Conservation (phyloP, 2,113 vertebrate species). For the Morone chrysops region DNA sequence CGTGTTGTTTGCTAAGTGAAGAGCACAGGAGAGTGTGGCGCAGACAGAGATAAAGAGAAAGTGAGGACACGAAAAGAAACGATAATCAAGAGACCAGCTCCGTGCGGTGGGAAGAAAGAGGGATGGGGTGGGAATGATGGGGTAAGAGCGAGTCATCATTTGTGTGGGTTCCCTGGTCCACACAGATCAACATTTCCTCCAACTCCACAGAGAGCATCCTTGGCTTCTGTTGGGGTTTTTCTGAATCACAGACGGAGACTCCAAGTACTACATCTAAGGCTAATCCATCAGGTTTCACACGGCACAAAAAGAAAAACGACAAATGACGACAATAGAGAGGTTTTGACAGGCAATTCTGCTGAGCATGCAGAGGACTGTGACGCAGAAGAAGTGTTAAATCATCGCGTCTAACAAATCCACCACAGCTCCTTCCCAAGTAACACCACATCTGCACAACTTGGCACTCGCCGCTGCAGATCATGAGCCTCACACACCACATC, state of each 20-base stretch:
- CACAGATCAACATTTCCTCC: conserved; percentile 72
- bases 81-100: conserved; percentile 38
- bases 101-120: conserved; percentile 45
- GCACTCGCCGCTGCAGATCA: conserved; percentile 56
- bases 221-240: conserved; percentile 80
- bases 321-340: conserved; percentile 52
- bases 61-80: conserved; percentile 25
- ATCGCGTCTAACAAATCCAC: conserved; percentile 43
- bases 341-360: conserved; percentile 55
- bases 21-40: conserved; percentile 67
- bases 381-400: conserved; percentile 48
- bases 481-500: conserved; percentile 64
- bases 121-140: conserved; percentile 35
- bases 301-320: conserved; percentile 4
- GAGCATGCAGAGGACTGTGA: conserved; percentile 52
- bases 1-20: conserved; percentile 81
- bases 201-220: conserved; percentile 74
- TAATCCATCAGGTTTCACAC: conserved; percentile 71
- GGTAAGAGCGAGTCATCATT: conserved; percentile 65
- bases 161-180: conserved; percentile 71
- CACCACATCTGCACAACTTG: conserved; percentile 68
- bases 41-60: conserved; percentile 49
- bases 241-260: conserved; percentile 81
- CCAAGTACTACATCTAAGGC: conserved; percentile 73
- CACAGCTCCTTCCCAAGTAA: conserved; percentile 33